Conservation (phyloP, 2,888 invertebrate genomes). For the Ditylenchus weischeri region DNA sequence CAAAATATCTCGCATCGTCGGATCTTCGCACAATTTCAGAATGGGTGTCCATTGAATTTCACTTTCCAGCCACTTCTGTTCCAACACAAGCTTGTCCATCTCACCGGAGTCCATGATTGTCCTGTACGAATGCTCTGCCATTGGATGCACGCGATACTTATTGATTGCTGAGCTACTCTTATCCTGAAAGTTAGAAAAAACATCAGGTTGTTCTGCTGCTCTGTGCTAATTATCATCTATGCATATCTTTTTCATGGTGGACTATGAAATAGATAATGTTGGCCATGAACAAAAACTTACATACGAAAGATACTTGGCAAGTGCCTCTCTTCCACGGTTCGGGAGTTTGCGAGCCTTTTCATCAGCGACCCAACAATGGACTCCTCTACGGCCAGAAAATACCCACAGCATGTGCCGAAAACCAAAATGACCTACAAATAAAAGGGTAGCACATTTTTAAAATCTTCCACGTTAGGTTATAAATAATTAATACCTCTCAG, state of each 20-base stretch:
- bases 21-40: conserved; percentile 35
- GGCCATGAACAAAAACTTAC: conserved; percentile 5
- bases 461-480: too few relatives aligned
- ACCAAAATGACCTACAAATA: conserved; percentile 81
- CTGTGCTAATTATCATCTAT: neutral
- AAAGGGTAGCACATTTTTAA: conserved; percentile 2
- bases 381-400: conserved; percentile 93
- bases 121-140: conserved; percentile 40
- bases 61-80: conserved; percentile 54
- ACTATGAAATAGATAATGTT: neutral
- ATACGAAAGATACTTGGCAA: conserved; percentile 79
- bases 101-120: conserved; percentile 42
- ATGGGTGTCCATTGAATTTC: conserved; percentile 29
- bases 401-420: conserved; percentile 91
- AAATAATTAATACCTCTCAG: conserved; percentile 68
- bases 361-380: conserved; percentile 99
- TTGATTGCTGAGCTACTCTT: conserved; percentile 24
- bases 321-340: conserved; percentile 71
- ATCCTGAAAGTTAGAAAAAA: conserved; percentile 18
- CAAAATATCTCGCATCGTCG: conserved; percentile 16
- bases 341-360: conserved; percentile 75
- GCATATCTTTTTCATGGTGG: too few relatives aligned
- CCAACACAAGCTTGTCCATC: conserved; percentile 48
- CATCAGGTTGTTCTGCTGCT: neutral
- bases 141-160: conserved; percentile 25